phyloP scores from a whole-genome alignment of 2,888 invertebrate species.

The Osmoderma eremita region DNA sequence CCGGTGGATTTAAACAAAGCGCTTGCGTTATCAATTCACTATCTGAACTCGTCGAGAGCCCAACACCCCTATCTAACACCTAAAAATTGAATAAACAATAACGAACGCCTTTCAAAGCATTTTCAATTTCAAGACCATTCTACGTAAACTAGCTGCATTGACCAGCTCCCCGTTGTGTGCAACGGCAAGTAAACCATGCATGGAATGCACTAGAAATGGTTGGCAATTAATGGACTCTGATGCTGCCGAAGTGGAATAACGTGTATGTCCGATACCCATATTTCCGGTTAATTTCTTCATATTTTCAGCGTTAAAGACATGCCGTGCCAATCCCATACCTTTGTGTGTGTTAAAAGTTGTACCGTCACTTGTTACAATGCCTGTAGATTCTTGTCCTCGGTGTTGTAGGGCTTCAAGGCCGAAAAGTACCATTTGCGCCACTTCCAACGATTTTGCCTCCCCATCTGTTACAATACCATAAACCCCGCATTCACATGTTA shows the following conservation, averaged over 20 bases:
- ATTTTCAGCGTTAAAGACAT: constrained; percentile 89
- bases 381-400: constrained; percentile 97
- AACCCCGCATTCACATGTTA: constrained; percentile 87
- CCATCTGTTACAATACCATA: constrained; percentile 92
- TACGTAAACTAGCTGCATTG: constrained; percentile 86
- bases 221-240: constrained; percentile 96
- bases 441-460: constrained; percentile 74
- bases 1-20: constrained; percentile 89
- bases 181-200: constrained; percentile 92
- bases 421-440: constrained; percentile 89
- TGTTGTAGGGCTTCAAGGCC: constrained; percentile 93
- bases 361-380: constrained; percentile 93
- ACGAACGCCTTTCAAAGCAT: neutral
- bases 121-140: constrained; percentile 72
- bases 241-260: constrained; percentile 95
- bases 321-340: constrained; percentile 95
- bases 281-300: constrained; percentile 86
- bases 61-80: constrained; percentile 93
- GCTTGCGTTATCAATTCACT: constrained; percentile 98
- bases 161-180: constrained; percentile 99
- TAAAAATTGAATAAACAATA: constrained; percentile 58
- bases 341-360: constrained; percentile 85
- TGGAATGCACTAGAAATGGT: constrained; percentile 97
- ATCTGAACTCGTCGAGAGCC: constrained; percentile 95
- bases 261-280: constrained; percentile 96